phyloP scores from a whole-genome alignment of 1,140 invertebrate species.

The Bilobella aurantiaca region DNA sequence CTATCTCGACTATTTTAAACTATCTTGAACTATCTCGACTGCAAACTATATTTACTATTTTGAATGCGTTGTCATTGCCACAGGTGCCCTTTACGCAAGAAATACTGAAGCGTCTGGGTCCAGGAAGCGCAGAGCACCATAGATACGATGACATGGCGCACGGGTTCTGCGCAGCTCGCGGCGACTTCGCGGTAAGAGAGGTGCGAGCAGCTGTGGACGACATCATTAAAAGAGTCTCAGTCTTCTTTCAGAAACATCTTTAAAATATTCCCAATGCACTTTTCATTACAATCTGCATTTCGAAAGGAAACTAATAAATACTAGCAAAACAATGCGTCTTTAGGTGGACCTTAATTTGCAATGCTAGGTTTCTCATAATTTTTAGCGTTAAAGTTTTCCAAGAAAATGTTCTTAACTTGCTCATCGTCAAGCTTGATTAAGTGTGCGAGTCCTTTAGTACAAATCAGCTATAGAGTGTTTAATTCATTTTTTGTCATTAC shows the following conservation, averaged over 20 bases:
- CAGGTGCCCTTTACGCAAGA: conserved; percentile 12
- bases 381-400: too few species aligned
- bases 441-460: too few species aligned
- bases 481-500: too few species aligned
- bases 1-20: conserved; percentile 4
- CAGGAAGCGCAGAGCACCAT: conserved; percentile 15
- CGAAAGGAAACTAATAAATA: neutral
- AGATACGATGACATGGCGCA: conserved; percentile 28
- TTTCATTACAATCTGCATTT: too few species aligned
- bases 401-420: too few species aligned
- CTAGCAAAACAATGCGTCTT: too few species aligned
- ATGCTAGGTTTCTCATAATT: too few species aligned
- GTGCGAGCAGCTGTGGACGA: conserved; percentile 21
- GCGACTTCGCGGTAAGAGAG: conserved; percentile 21
- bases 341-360: neutral
- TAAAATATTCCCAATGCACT: neutral
- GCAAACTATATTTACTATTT: too few species aligned
- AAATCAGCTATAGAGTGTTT: too few species aligned
- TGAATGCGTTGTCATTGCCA: neutral
- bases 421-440: too few species aligned
- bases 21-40: conserved; percentile 9
- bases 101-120: conserved; percentile 8
- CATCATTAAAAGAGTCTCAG: conserved; percentile 14
- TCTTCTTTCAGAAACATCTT: conserved; percentile 6
- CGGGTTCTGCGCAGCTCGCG: conserved; percentile 25